Evolutionary conservation across 2,113 vertebrate genomes (phyloP), one percentile per base, ranked within the genome.

Genomic region (Anser brachyrhynchus): DNA sequence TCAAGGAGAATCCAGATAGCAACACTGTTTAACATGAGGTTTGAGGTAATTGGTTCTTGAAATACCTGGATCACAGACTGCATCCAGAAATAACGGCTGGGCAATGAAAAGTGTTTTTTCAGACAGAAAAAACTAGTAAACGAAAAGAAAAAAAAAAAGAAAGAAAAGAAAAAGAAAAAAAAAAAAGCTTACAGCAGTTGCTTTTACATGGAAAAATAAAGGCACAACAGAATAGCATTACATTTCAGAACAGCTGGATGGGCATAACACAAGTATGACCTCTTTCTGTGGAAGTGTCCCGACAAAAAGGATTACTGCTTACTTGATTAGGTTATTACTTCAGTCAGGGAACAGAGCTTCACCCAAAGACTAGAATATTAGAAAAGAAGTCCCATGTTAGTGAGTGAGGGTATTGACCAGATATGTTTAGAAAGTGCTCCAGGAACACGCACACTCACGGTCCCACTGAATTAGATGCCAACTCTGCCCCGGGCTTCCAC

Each of bases 1-100:
- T 95, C 95, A 89, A 97, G 96, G 89, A 97, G 97, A 97, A 93
- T 97, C 98, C 97, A 97, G 97, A 97, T 93, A 97, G 97, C 96
- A 98, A 98, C 97, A 97, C 97, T 98, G 97, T 98, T 98, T 98
- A 97, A 98, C 97, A 93, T 95, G 96, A 98, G 97, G 94, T 98
- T 98, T 99, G 98, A 99, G 98, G 98, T 98, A 98, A 99, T 94
- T 98, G 97, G 98, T 99, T 99, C 97, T 98, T 98, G 98, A 97
- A 98, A 97, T 96, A 98, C 96, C 98, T 98, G 98, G 98, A 98
- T 97, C 96, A 97, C 97, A 97, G 91, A 97, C 94, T 97, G 97
- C 95, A 97, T 97, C 98, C 98, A 98, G 98, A 98, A 97, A 95
- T 96, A 82, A 97, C 86, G 97, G 95, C 96, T 97, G 97, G 97